Evolutionary conservation across 2,113 vertebrate species (phyloP).

Genomic region (Chunga burmeisteri): DNA sequence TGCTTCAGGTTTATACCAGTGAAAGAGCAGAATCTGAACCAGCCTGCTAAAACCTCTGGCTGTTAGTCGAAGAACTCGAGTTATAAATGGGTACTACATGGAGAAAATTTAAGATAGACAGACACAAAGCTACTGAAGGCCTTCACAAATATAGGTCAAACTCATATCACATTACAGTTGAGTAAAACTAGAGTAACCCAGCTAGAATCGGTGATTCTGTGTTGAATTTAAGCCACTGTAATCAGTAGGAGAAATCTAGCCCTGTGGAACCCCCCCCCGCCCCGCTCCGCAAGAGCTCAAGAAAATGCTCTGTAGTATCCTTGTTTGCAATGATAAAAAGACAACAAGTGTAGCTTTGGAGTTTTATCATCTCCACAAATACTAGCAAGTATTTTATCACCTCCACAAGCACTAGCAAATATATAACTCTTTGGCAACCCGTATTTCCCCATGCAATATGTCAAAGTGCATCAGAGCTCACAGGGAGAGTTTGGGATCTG

Average conservation of each 20-base stretch:
- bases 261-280: not conserved
- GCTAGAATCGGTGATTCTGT: not conserved
- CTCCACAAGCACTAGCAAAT: slow-evolving; percentile 48
- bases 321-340: slow-evolving; percentile 36
- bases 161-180: not conserved
- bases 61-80: not conserved
- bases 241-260: slow-evolving; percentile 15
- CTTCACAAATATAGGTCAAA: not conserved
- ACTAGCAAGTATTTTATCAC: slow-evolving; percentile 41
- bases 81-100: not conserved
- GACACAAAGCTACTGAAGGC: not conserved
- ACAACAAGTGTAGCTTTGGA: not conserved
- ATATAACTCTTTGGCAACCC: slow-evolving; percentile 65
- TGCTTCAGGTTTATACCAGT: slow-evolving; percentile 36
- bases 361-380: slow-evolving; percentile 28
- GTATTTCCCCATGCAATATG: slow-evolving; percentile 27
- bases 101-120: not conserved
- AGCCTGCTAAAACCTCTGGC: not conserved
- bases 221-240: not conserved
- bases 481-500: not conserved
- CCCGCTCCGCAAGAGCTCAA: slow-evolving; percentile 9
- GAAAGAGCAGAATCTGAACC: slow-evolving; percentile 14
- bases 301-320: not conserved
- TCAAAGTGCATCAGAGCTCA: slow-evolving; percentile 31
- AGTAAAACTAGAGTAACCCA: slow-evolving; percentile 2